Percentiles rank a stretch among this genome's conserved stretches.
Conservation (phyloP, 2,888 invertebrate species). For the Cerceris ruficornis region DNA sequence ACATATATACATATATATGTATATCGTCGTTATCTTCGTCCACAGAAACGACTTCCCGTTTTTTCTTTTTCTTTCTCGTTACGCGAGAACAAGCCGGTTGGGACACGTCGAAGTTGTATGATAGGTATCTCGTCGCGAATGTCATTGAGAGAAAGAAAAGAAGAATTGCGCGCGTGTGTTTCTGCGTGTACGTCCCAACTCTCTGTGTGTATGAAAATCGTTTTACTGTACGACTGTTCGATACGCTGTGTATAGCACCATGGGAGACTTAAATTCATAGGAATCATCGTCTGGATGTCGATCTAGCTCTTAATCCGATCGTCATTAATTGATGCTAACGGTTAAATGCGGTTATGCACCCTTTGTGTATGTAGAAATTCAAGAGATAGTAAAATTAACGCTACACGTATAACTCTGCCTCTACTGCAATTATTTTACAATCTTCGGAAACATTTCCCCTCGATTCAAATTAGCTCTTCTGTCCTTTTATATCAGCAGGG, state of each 20-base stretch:
- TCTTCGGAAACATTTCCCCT: no score
- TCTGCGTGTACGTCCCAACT: constrained; percentile 2
- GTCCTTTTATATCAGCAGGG: no score
- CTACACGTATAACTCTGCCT: constrained; percentile 35
- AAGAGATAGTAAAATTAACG: constrained; percentile 71
- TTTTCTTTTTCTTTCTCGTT: constrained; percentile 16
- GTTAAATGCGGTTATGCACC: constrained; percentile 65
- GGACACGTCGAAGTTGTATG: constrained; percentile 6
- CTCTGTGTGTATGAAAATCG: neutral
- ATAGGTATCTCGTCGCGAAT: constrained; percentile 10
- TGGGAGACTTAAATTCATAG: constrained; percentile 23
- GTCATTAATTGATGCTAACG: constrained; percentile 64
- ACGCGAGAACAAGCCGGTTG: constrained; percentile 13
- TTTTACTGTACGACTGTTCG: constrained; percentile 29
- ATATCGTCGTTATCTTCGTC: constrained; percentile 68
- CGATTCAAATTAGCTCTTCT: no score
- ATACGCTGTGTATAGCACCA: constrained; percentile 41
- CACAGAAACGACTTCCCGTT: constrained; percentile 36
- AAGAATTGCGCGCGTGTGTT: constrained; percentile 1
- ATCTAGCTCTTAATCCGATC: constrained; percentile 57
- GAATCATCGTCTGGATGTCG: constrained; percentile 47
- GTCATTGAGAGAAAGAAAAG: constrained; percentile 10
- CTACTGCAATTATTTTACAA: no score
- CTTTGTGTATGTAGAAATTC: constrained; percentile 69
- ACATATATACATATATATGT: constrained; percentile 60